Base-by-base conservation (phyloP, 30 jellyfish, hydroid and myxozoan species). In the Hydractinia echinata region DNA sequence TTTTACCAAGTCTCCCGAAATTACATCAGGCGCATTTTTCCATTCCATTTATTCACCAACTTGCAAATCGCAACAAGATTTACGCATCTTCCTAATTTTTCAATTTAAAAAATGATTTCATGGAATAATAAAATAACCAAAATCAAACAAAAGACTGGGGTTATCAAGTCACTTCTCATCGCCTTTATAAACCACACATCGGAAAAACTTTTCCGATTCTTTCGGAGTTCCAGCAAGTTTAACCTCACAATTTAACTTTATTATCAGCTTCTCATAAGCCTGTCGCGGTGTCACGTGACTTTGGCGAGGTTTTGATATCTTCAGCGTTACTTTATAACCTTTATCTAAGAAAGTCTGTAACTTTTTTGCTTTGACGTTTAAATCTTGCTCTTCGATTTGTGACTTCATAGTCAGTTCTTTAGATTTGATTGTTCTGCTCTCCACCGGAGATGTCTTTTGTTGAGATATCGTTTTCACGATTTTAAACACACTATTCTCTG, bases 341-440 rank as follows among this genome's bases (percentile, higher is more conserved):
- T 60, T 55, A 54, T 77, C 81, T 54, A 77, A 30, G 60, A 77
- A 77, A 20, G 15, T n/a, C 30, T 77, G 85, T 77, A 77, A 61
- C 52, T 77, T 77, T 39, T 77, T 77, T 7, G 85, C 76, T n/a
- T 77, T 77, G 30, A 77, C 85, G 18, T n/a, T 77, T 56, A 77
- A 55, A 60, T 77, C 85, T 10, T 77, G 76, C 53, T 77, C 85
- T 52, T 56, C 81, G 13, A 77, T 77, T 54, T 54, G 55, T 18
- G 77, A 77, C 30, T 61, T 77, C 81, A 77, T 52, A 10, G 85
- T 77, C 18, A 77, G 74, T 60, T 77, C 85, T 54, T 77, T 77
- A 11, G 58, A 44, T 21, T 55, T 52, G 4, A 53, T 53, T 49
- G 15, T 50, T 7, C 61, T 74, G 7, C 15, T 5, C 5, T 19